A percentile compares a stretch with the other conserved stretches of the same genome.
Conservation (phyloP, 2,113 vertebrate genomes). For the Calidris pygmaea region DNA sequence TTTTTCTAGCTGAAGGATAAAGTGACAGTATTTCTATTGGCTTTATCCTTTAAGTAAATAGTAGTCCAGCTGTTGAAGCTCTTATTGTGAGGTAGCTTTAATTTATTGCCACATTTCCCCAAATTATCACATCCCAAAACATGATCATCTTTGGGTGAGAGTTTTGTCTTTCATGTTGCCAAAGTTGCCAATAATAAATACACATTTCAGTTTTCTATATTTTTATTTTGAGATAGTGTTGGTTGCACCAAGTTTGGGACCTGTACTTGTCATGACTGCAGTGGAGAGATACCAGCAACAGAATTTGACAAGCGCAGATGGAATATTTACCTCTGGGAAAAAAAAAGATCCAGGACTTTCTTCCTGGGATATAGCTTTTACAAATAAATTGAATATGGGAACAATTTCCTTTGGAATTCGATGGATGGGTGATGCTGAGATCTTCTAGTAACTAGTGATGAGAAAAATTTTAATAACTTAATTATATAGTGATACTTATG, state of each 20-base stretch:
- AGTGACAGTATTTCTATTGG: not conserved
- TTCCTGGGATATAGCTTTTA: not conserved
- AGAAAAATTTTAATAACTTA: not conserved
- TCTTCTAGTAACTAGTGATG: not conserved
- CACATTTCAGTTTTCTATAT: rapidly evolving
- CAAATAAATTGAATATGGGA: not conserved
- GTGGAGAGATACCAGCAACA: not conserved
- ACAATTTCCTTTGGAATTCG: not conserved
- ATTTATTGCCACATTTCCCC: not conserved
- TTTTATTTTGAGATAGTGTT: not conserved
- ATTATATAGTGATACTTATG: not conserved
- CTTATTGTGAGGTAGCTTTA: not conserved
- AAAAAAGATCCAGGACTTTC: not conserved
- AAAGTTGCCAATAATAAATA: not conserved
- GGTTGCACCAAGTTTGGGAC: not conserved
- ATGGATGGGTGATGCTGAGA: not conserved
- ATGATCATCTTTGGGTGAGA: not conserved
- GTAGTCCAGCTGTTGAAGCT: not conserved
- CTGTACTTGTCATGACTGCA: not conserved
- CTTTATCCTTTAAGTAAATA: not conserved
- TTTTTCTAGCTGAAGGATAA: not conserved
- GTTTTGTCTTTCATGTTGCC: not conserved
- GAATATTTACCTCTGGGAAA: not conserved
- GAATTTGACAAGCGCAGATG: not conserved
- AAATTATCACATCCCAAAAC: not conserved